Percentiles rank a stretch among this genome's conserved stretches.
These are phyloP conservation scores for Drosophila athabasca DNA, from an alignment of 1,140 invertebrate genomes.

Conservation along the genomic window DNA sequence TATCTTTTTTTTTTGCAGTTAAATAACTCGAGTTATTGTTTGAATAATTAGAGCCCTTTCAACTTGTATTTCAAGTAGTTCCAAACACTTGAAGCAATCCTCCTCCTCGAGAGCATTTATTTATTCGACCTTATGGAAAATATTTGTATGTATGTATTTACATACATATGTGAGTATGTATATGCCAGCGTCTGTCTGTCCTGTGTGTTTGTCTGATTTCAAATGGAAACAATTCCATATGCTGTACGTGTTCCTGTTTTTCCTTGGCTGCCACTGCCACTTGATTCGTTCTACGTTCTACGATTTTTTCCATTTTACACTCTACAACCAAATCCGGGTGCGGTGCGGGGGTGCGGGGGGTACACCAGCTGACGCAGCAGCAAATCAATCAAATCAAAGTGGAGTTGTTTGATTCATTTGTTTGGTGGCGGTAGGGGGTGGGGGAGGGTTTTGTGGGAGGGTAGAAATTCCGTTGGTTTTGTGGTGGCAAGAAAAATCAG, in stretches of 20 bases:
- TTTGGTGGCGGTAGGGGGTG: slow-evolving; percentile 26
- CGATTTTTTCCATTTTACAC: slow-evolving; percentile 29
- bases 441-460: too few relatives aligned
- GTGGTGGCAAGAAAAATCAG: slow-evolving; percentile 51
- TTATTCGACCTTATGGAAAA: slow-evolving; percentile 12
- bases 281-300: slow-evolving; percentile 1
- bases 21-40: too few relatives aligned
- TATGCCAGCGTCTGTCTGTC: too few relatives aligned
- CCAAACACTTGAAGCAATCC: neutral
- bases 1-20: too few relatives aligned
- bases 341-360: neutral
- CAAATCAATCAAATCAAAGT: slow-evolving; percentile 81
- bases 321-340: slow-evolving; percentile 17
- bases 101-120: neutral
- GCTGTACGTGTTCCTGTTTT: slow-evolving; percentile 48
- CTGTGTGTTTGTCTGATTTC: slow-evolving; percentile 26
- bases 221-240: slow-evolving; percentile 51
- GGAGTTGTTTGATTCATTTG: slow-evolving; percentile 58
- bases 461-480: slow-evolving; percentile 23
- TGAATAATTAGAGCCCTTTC: neutral
- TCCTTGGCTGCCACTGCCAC: slow-evolving; percentile 25
- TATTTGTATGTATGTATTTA: neutral
- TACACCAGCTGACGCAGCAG: slow-evolving; percentile 68
- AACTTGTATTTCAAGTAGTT: neutral
- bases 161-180: too few relatives aligned